These are phyloP conservation scores for Xenopus tropicalis DNA, from an alignment of 2,113 vertebrate species.

Conservation along the genomic window UCB_Xtro_10.0 CM004446.2:61503501-61504000, in stretches of 20 bases:
- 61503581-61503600: no score
- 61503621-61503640: no score
- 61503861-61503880: conserved; percentile 65
- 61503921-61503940: neutral
- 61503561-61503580: no score
- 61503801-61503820: conserved; percentile 72
- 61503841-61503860: conserved; percentile 71
- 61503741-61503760: conserved; percentile 37
- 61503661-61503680: conserved; percentile 67
- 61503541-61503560: no score
- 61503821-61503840: conserved; percentile 61
- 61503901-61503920: conserved; percentile 56
- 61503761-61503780: conserved; percentile 72
- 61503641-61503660: conserved; percentile 57
- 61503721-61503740: conserved; percentile 54
- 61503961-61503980: no score
- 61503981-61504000: no score
- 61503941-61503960: no score
- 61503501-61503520: no score
- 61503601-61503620: no score
- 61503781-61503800: conserved; percentile 76
- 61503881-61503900: conserved; percentile 77
- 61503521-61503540: no score
- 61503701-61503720: conserved; percentile 56
- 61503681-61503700: conserved; percentile 79